phyloP scores from a whole-genome alignment of 2,797 vertebrate species.

The Furcifer pardalis region DNA sequence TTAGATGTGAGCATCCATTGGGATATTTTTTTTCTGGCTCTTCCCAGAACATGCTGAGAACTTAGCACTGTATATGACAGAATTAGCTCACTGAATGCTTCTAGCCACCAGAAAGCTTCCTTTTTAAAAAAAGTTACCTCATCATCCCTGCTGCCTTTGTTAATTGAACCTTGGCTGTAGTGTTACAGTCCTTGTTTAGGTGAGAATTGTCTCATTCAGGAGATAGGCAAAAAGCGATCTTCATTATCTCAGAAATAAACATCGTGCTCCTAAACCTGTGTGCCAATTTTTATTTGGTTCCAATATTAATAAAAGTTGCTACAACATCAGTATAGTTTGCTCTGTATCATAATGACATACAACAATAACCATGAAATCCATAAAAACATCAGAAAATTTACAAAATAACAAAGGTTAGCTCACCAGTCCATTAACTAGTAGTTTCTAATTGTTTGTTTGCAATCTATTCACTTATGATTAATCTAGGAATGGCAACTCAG shows the following conservation, averaged over 20 bases:
- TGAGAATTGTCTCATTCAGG: neutral
- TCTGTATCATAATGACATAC: too few species aligned
- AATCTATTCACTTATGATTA: neutral
- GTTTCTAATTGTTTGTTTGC: neutral
- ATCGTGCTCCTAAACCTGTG: neutral
- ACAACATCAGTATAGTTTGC: neutral
- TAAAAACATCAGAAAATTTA: neutral
- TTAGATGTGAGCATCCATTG: neutral
- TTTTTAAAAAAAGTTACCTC: neutral
- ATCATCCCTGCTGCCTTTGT: neutral
- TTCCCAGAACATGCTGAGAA: neutral
- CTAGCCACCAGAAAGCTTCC: neutral
- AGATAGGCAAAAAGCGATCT: neutral
- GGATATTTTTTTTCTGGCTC: neutral
- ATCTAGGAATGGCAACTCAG: neutral
- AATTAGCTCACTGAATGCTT: neutral
- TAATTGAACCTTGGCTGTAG: neutral
- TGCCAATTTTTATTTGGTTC: neutral
- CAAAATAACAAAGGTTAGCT: neutral
- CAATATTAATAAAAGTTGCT: neutral
- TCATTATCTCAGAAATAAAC: slow-evolving; percentile 13
- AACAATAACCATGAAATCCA: neutral
- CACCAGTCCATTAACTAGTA: neutral
- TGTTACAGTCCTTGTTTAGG: slow-evolving; percentile 16
- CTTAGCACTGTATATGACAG: neutral